A percentile compares a stretch with the other conserved stretches of the same genome.
Conservation (phyloP, 1,140 invertebrate species). For the Papilio aristodemus region DNA sequence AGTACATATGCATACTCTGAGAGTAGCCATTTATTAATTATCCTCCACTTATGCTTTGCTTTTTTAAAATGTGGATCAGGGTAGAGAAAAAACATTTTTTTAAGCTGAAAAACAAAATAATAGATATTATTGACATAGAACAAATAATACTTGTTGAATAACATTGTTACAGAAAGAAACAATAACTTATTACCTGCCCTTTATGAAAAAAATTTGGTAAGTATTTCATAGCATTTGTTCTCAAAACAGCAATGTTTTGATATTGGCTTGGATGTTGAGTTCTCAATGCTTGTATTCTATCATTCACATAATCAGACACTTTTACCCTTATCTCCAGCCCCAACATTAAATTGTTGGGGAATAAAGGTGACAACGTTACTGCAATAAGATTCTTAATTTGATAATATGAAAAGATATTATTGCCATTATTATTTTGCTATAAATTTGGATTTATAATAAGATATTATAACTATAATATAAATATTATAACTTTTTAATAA, state of each 20-base stretch:
- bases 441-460: too few relatives aligned
- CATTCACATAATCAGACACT: conserved; percentile 98
- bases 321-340: conserved; percentile 99
- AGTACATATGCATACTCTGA: conserved; percentile 98
- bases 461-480: too few relatives aligned
- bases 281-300: conserved; percentile 94
- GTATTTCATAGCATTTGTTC: conserved; percentile 99
- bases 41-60: conserved; percentile 99
- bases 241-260: conserved; percentile 96
- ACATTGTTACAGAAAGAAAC: neutral
- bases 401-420: neutral
- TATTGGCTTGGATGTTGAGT: conserved; percentile 88
- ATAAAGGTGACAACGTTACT: conserved; percentile 95
- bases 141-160: conserved; percentile 25
- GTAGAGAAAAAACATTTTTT: conserved; percentile 99
- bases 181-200: conserved; percentile 86
- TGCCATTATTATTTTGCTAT: too few relatives aligned
- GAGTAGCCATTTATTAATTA: conserved; percentile 95
- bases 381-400: conserved; percentile 49
- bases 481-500: too few relatives aligned
- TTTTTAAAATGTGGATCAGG: conserved; percentile 99
- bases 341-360: conserved; percentile 93
- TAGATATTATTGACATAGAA: conserved; percentile 1
- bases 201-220: conserved; percentile 98
- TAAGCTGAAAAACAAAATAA: conserved; percentile 84